Evolutionary conservation across 2,113 vertebrate species (phyloP), one percentile per base, ranked within the genome.

Genomic region (Echinops telfairi): DNA sequence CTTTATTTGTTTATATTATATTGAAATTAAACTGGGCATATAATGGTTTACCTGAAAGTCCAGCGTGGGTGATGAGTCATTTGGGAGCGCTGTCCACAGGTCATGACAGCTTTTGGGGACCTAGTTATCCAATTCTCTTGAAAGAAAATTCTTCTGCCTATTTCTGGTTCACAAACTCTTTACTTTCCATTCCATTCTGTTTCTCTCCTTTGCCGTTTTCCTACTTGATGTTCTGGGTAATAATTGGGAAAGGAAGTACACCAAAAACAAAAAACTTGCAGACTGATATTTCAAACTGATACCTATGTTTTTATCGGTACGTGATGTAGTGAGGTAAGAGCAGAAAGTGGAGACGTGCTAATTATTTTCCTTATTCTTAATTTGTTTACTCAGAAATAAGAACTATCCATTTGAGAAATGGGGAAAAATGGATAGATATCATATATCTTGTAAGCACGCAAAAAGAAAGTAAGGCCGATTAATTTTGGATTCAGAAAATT

Each of bases 211-310:
- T 90, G 6, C 27, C 64, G 25, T 95, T 89, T 91, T 11, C 12
- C 12, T 88, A 10, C 36, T 60, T 40, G 11, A 0, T 17, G 25
- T 36, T 79, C 31, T 66, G 64, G 77, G 47, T 43, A 77, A 68
- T 12, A 84, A 4, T 38, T 2, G 71, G 83, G 10, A 84, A 2
- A 4, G 11, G 57, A 10, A 79, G 19, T n/a, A 71, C 6, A 33
- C 47, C 47, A 53, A 53, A 53, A 53, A 6, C 23, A 27, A 22
- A 22, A 75, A 33, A 78, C 2, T 31, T 4, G 4, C 36, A 40
- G 22, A 17, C 76, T 77, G 83, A 75, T 31, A 78, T 87, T 91
- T 95, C 38, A 81, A 92, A n/a, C 23, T 25, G 43, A 25, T 27
- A 25, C 9, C 22, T 25, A 40, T 40, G 22, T 25, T 22, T 23